phyloP scores from a whole-genome alignment of 2,888 invertebrate species.

The Campoplex nolae region DNA sequence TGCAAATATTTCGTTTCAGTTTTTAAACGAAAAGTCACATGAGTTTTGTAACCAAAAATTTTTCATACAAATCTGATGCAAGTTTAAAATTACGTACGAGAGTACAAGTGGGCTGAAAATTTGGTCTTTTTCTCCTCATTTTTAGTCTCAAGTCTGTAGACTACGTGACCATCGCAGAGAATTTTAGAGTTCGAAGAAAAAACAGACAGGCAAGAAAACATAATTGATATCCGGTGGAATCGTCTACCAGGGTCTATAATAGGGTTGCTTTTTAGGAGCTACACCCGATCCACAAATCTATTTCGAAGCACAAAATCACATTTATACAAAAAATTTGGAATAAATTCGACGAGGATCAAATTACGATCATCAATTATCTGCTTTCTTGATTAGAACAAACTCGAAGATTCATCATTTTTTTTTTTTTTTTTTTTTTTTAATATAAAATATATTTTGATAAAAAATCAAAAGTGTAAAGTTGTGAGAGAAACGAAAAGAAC shows the following conservation, averaged over 20 bases:
- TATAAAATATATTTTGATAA: not conserved
- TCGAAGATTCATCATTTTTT: not conserved
- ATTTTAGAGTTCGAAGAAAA: not conserved
- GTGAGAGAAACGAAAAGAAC: not conserved
- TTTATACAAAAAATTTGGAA: not conserved
- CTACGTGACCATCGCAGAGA: not conserved
- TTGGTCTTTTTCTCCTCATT: not conserved
- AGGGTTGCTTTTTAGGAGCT: conserved; percentile 52
- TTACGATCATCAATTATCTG: not conserved
- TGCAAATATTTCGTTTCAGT: not conserved
- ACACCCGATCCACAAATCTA: not conserved
- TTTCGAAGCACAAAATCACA: not conserved
- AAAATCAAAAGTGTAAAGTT: not conserved
- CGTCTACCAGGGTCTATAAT: conserved; percentile 70
- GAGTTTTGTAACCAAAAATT: not conserved
- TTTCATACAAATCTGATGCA: not conserved
- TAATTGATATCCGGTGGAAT: conserved; percentile 60
- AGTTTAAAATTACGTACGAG: not conserved
- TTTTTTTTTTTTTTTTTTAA: no score
- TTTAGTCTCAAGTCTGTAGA: not conserved
- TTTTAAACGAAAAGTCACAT: not conserved
- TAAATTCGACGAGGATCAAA: no score
- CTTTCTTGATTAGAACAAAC: not conserved
- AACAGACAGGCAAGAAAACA: conserved; percentile 7
- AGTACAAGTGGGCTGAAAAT: not conserved